Conservation (phyloP, 2,888 invertebrate species). For the Cantharis lateralis region DNA sequence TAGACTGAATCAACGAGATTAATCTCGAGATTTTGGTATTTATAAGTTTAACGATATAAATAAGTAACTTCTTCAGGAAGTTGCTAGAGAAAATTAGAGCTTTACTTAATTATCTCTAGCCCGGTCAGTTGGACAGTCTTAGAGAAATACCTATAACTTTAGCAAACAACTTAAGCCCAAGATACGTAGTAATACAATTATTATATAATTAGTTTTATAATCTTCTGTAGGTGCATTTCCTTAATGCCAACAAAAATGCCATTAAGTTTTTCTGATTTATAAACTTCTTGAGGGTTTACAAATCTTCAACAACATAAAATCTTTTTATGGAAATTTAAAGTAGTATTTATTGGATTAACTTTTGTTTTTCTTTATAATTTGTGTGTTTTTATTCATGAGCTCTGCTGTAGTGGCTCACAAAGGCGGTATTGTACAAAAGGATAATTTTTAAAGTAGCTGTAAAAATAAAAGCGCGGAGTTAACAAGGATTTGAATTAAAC, state of each 20-base stretch:
- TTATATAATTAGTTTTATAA: not conserved
- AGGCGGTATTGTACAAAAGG: not conserved
- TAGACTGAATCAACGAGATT: not conserved
- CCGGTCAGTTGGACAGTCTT: not conserved
- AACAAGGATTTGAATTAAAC: conserved; percentile 15
- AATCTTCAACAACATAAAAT: not conserved
- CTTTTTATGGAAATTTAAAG: not conserved
- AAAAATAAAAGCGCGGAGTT: conserved; percentile 3
- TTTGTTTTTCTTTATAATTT: not conserved
- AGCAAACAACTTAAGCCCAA: not conserved
- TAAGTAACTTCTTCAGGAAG: not conserved
- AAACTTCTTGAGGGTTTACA: not conserved
- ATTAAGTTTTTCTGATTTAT: not conserved
- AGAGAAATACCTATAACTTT: not conserved
- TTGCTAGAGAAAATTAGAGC: not conserved
- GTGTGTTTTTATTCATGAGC: not conserved
- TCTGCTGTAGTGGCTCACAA: not conserved
- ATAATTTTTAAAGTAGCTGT: conserved; percentile 1
- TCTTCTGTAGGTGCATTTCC: not conserved
- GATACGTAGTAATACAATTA: not conserved
- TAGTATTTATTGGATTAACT: not conserved
- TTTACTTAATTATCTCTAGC: not conserved
- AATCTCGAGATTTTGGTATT: not conserved
- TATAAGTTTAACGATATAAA: not conserved
- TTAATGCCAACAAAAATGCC: not conserved